Evolutionary conservation across 2,888 invertebrate species (phyloP).

Genomic region (Sphaerophoria rueppellii): DNA sequence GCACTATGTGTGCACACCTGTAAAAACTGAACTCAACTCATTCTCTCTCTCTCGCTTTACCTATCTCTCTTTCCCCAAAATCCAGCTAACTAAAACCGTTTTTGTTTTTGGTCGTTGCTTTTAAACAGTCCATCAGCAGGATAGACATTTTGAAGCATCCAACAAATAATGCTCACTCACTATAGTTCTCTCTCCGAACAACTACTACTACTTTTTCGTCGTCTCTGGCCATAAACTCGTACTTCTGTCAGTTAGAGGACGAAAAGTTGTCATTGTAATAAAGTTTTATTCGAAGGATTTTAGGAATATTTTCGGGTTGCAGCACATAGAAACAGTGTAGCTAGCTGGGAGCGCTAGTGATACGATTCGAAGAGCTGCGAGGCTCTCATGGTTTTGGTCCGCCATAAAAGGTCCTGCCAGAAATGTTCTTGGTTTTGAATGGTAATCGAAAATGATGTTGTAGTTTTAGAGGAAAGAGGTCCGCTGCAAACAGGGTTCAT

Average conservation of each 20-base stretch:
- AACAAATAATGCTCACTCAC: slow-evolving; percentile 17
- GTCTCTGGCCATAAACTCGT: not conserved
- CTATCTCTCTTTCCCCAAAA: slow-evolving; percentile 24
- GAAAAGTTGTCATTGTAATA: slow-evolving; percentile 72
- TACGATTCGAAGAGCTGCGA: slow-evolving; percentile 9
- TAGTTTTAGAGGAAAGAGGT: slow-evolving; percentile 47
- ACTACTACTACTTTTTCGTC: not conserved
- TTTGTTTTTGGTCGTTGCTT: slow-evolving; percentile 38
- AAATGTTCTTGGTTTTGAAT: slow-evolving; percentile 49
- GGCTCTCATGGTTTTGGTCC: slow-evolving; percentile 20
- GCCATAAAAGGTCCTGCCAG: slow-evolving; percentile 16
- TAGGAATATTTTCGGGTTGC: slow-evolving; percentile 57
- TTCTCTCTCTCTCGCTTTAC: too few relatives aligned
- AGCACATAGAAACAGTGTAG: slow-evolving; percentile 5
- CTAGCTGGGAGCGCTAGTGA: not conserved
- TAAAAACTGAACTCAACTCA: slow-evolving; percentile 18
- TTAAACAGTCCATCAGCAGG: slow-evolving; percentile 57
- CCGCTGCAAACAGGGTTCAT: slow-evolving; percentile 43
- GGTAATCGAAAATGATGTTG: slow-evolving; percentile 69
- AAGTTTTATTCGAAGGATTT: slow-evolving; percentile 73
- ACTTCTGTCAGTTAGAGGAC: slow-evolving; percentile 40
- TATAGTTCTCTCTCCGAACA: not conserved
- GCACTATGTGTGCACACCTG: slow-evolving; percentile 28
- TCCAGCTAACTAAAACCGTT: slow-evolving; percentile 56
- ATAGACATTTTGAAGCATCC: slow-evolving; percentile 39